A percentile compares a stretch with the other conserved stretches of the same genome.
phyloP scores from a whole-genome alignment of 2,797 vertebrate genomes.

The Ibycter americanus region DNA sequence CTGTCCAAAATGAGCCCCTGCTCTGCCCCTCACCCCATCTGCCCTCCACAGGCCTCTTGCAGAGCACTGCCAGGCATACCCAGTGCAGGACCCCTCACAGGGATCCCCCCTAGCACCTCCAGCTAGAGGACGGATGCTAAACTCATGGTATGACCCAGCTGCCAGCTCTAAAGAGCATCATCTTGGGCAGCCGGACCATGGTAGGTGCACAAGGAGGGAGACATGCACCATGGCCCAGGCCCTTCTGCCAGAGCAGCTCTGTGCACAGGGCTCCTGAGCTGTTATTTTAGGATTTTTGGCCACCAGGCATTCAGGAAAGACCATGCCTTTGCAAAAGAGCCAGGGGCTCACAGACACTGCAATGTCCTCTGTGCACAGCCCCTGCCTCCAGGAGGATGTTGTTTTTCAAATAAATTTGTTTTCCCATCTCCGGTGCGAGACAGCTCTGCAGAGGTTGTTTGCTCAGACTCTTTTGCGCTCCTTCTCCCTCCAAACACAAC shows the following conservation, averaged over 20 bases:
- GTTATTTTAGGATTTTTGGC: background rate
- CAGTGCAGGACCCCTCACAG: background rate
- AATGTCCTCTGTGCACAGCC: background rate
- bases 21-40: background rate
- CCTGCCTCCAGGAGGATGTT: background rate
- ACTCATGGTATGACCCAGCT: background rate
- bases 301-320: background rate
- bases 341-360: background rate
- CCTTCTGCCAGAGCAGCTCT: background rate
- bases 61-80: background rate
- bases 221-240: background rate
- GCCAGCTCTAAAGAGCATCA: background rate
- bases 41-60: background rate
- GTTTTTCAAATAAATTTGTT: constrained; percentile 45
- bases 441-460: constrained; percentile 50
- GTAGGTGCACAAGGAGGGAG: background rate
- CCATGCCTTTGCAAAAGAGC: background rate
- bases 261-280: background rate
- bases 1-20: background rate
- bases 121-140: background rate
- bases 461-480: constrained; percentile 7
- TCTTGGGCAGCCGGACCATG: background rate
- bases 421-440: constrained; percentile 3
- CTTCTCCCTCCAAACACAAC: constrained; percentile 64
- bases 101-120: background rate